Percentiles rank a stretch among this genome's conserved stretches.
Conservation (phyloP, 2,888 invertebrate genomes). For the Timandra comae region DNA sequence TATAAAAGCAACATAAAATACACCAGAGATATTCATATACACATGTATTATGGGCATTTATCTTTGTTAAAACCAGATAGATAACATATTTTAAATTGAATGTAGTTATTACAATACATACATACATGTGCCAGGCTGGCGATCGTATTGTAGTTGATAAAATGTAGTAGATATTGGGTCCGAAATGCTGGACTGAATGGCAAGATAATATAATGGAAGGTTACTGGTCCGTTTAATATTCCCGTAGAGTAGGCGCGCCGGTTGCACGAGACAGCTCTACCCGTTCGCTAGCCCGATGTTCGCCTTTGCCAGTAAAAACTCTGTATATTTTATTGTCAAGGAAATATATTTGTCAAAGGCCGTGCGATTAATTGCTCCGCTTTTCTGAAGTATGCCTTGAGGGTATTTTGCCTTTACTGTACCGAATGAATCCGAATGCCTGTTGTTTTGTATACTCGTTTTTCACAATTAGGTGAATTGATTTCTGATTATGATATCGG, state of each 20-base stretch:
- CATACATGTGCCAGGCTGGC: background rate
- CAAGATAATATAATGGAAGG: constrained; percentile 52
- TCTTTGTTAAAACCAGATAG: too few species aligned
- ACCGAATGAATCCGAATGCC: constrained; percentile 5
- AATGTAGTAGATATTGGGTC: constrained; percentile 30
- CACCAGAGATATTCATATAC: constrained; percentile 33
- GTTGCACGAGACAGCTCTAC: constrained; percentile 65
- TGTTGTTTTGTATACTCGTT: background rate
- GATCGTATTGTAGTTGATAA: constrained; percentile 9
- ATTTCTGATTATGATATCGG: constrained; percentile 7
- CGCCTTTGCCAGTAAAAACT: constrained; percentile 59
- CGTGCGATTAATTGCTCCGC: constrained; percentile 60
- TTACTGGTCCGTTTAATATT: constrained; percentile 65
- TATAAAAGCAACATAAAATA: constrained; percentile 60
- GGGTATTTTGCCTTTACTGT: constrained; percentile 33
- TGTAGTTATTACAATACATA: background rate
- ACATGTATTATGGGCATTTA: too few species aligned
- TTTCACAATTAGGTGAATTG: background rate
- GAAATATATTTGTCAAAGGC: constrained; percentile 70
- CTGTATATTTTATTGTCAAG: constrained; percentile 69
- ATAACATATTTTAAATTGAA: background rate
- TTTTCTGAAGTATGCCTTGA: constrained; percentile 43
- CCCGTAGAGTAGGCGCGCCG: constrained; percentile 57
- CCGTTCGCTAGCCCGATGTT: constrained; percentile 49
- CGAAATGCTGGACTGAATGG: constrained; percentile 40